Evolutionary conservation across 53 echinoderm and acorn worm species (phyloP).

Genomic region (Luidia sarsii): DNA sequence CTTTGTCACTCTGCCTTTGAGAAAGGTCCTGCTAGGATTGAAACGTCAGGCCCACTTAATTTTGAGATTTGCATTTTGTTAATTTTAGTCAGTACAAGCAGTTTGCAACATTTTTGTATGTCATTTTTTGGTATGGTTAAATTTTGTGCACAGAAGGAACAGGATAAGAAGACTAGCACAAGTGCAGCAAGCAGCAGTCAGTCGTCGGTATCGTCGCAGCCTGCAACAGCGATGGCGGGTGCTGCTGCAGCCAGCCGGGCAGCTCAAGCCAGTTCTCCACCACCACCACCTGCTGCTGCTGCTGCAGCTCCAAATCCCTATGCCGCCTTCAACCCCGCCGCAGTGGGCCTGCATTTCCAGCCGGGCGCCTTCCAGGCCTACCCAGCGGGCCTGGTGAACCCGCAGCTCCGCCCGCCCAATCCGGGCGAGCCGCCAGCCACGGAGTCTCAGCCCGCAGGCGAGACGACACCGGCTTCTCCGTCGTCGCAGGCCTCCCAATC

Average conservation of each 20-base stretch:
- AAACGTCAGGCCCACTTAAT: too few species aligned
- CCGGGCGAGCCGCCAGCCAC: not conserved
- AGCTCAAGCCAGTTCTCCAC: not conserved
- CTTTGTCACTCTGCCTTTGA: too few species aligned
- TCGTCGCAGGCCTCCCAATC: not conserved
- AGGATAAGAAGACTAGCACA: slow-evolving; percentile 51
- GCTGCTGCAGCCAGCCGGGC: slow-evolving; percentile 1
- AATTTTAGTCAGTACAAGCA: too few species aligned
- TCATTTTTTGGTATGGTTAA: not conserved
- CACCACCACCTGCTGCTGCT: slow-evolving; percentile 66
- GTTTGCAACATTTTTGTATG: too few species aligned
- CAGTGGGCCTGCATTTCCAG: slow-evolving; percentile 49
- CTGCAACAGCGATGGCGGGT: not conserved
- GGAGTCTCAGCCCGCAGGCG: slow-evolving; percentile 15
- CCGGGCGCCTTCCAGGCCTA: slow-evolving; percentile 61
- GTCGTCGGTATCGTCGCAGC: not conserved
- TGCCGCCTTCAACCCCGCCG: slow-evolving; percentile 65
- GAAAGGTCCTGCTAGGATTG: too few species aligned
- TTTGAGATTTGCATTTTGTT: too few species aligned
- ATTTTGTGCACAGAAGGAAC: slow-evolving; percentile 76
- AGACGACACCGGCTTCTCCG: slow-evolving; percentile 29
- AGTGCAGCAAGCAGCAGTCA: not conserved
- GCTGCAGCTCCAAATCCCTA: slow-evolving; percentile 68
- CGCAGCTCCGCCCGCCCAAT: not conserved
- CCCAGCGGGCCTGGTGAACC: slow-evolving; percentile 70